A percentile compares a stretch with the other conserved stretches of the same genome.
phyloP scores from a whole-genome alignment of 2,113 vertebrate genomes.

The Potamarius usumacintae region DNA sequence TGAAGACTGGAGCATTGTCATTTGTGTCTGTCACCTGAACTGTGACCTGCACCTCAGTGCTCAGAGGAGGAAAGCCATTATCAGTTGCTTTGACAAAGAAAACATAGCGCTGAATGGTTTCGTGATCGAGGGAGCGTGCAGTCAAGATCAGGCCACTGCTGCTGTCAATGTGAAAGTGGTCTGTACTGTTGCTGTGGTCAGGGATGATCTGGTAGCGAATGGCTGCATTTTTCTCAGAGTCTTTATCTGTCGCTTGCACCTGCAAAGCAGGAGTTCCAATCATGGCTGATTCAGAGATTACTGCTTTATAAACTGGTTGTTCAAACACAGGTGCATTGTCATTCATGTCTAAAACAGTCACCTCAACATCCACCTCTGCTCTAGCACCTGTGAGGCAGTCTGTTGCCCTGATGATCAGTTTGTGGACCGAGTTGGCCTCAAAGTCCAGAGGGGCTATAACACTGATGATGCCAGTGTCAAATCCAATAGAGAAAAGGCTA shows the following conservation, averaged over 20 bases:
- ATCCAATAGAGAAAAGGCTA: slow-evolving; percentile 91
- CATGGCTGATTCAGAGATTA: slow-evolving; percentile 88
- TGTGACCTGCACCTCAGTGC: slow-evolving; percentile 84
- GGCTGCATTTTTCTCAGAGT: slow-evolving; percentile 86
- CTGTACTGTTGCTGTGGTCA: slow-evolving; percentile 86
- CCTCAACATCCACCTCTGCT: slow-evolving; percentile 90
- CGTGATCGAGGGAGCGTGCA: slow-evolving; percentile 90
- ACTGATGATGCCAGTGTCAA: slow-evolving; percentile 93
- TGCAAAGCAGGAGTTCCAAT: slow-evolving; percentile 94
- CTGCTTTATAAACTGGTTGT: slow-evolving; percentile 80
- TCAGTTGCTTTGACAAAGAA: slow-evolving; percentile 89
- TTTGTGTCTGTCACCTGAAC: slow-evolving; percentile 89
- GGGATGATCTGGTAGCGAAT: slow-evolving; percentile 93
- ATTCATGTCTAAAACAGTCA: slow-evolving; percentile 87
- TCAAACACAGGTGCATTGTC: slow-evolving; percentile 91
- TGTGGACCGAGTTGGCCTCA: slow-evolving; percentile 81
- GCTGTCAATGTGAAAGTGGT: slow-evolving; percentile 96
- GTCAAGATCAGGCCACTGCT: slow-evolving; percentile 93
- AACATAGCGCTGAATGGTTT: slow-evolving; percentile 81
- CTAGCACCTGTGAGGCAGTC: slow-evolving; percentile 90
- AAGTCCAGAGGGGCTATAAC: slow-evolving; percentile 88
- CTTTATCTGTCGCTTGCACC: slow-evolving; percentile 84
- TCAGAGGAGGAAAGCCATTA: slow-evolving; percentile 88
- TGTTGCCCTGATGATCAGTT: slow-evolving; percentile 86
- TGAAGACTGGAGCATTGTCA: slow-evolving; percentile 93